Evolutionary conservation across 2,797 vertebrate genomes (phyloP).

Genomic region (Sphenodon punctatus): DNA sequence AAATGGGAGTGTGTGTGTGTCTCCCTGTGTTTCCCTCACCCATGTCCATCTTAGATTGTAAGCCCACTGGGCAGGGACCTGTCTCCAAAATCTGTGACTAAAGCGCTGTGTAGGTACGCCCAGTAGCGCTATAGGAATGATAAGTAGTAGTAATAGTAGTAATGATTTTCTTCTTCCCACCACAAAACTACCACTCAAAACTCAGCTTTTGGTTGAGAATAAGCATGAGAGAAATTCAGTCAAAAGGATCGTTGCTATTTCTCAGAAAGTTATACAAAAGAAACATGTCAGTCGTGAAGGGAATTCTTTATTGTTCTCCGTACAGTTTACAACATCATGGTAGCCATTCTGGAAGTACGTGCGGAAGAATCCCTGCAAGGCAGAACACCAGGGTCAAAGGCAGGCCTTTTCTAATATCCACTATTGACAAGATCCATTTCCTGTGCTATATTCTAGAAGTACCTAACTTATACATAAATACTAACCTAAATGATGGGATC

Average conservation of each 20-base stretch:
- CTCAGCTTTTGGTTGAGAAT: neutral
- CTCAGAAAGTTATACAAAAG: neutral
- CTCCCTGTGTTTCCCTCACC: too few relatives aligned
- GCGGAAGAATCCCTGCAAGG: neutral
- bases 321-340: neutral
- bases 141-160: too few relatives aligned
- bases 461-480: conserved; percentile 41
- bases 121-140: too few relatives aligned
- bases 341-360: conserved; percentile 28
- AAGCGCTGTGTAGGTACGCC: too few relatives aligned
- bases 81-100: too few relatives aligned
- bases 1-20: too few relatives aligned
- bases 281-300: neutral
- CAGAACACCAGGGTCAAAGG: neutral
- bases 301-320: neutral
- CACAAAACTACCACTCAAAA: too few relatives aligned
- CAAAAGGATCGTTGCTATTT: neutral
- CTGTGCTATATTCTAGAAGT: neutral
- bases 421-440: conserved; percentile 20
- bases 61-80: too few relatives aligned
- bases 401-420: neutral
- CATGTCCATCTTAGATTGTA: too few relatives aligned
- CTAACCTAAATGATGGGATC: conserved; percentile 26
- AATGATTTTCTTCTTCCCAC: too few relatives aligned
- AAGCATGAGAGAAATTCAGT: too few relatives aligned